Percentiles rank a stretch among this genome's conserved stretches.
These are phyloP conservation scores for Mormyrus proboscirostris DNA, from an alignment of 2,797 vertebrate species.

Conservation along the genomic window DNA sequence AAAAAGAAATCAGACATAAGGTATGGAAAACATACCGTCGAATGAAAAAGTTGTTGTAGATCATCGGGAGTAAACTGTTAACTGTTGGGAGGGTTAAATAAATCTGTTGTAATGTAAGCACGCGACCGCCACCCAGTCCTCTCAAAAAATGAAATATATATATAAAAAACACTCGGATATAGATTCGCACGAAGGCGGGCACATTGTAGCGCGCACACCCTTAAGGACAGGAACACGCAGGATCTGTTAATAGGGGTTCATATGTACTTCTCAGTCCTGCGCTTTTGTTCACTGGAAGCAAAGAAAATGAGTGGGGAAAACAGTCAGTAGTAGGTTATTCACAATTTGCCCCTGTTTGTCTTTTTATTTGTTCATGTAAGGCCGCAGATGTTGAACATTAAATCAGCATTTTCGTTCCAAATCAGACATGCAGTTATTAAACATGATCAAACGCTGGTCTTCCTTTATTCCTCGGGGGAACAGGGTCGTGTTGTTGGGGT, in stretches of 20 bases:
- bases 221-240: conserved; percentile 4
- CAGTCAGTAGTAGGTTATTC: background rate
- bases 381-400: background rate
- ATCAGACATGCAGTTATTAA: background rate
- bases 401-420: background rate
- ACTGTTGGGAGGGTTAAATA: background rate
- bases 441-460: background rate
- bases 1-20: background rate
- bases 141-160: background rate
- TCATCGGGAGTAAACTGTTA: background rate
- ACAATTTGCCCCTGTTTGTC: background rate
- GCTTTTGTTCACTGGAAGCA: background rate
- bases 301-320: background rate
- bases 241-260: background rate
- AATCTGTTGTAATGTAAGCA: background rate
- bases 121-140: background rate
- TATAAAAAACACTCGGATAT: background rate
- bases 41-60: background rate
- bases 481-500: background rate
- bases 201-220: background rate
- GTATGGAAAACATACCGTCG: background rate
- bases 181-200: background rate
- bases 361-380: background rate
- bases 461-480: background rate
- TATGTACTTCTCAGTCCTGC: background rate